These are phyloP conservation scores for Holotrichia oblita DNA, from an alignment of 1,140 invertebrate genomes.

Conservation along the genomic window DNA sequence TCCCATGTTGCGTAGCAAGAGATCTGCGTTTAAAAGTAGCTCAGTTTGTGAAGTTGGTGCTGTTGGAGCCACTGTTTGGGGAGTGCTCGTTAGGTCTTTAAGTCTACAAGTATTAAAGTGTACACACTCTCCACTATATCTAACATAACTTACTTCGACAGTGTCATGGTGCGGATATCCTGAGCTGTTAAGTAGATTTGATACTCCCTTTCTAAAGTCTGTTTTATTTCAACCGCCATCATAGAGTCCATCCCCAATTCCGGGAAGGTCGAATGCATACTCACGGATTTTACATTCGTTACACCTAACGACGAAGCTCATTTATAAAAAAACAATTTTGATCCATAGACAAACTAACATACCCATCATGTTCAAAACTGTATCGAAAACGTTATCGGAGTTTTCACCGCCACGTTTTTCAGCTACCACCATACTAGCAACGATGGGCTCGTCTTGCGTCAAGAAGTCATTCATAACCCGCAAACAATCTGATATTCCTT, in stretches of 20 bases:
- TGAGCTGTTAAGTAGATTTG: conserved; percentile 68
- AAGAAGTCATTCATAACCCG: conserved; percentile 74
- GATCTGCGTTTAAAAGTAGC: not conserved
- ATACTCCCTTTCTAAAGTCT: conserved; percentile 72
- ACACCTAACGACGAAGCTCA: no score
- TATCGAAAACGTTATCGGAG: not conserved
- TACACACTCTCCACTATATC: not conserved
- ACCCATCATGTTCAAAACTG: not conserved
- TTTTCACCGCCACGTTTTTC: conserved; percentile 65
- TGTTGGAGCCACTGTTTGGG: not conserved
- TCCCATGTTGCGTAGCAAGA: not conserved
- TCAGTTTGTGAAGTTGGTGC: not conserved
- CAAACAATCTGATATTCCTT: conserved; percentile 82
- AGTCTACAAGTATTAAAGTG: not conserved
- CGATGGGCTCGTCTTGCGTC: conserved; percentile 68
- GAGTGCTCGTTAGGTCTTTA: not conserved
- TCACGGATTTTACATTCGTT: conserved; percentile 68
- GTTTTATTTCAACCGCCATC: conserved; percentile 86
- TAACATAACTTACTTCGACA: conserved; percentile 51
- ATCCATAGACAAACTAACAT: no score
- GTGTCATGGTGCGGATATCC: conserved; percentile 67
- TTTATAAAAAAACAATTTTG: no score
- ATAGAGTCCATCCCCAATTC: conserved; percentile 91
- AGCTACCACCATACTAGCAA: conserved; percentile 80
- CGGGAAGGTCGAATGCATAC: conserved; percentile 75